Evolutionary conservation across 1,140 invertebrate species (phyloP), one percentile per base, ranked within the genome.

Genomic region (Ganaspis sp.): DNA sequence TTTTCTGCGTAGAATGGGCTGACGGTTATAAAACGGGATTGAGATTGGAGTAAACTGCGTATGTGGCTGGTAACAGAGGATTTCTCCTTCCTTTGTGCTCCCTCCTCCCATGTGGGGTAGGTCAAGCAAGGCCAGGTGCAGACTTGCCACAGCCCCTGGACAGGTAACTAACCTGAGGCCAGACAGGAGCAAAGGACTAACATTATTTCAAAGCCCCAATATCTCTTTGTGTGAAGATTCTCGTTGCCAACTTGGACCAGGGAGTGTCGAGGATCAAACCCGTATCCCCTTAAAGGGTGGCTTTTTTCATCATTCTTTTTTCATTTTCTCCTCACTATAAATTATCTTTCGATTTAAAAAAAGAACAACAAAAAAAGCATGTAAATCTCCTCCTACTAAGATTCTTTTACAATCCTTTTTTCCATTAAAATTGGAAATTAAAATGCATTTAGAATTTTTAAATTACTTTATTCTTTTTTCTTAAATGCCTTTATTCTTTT

Each of bases 101-200:
- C 79, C 78, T 77, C 73, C 79, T 70, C 75, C 49, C 75, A 77
- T 75, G 81, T 83, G 79, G 75, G 82, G 82, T 80, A 83, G 82
- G 82, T 83, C 82, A 81, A 77, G 82, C 77, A 75, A 76, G 77
- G 80, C 78, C 81, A 83, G 81, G 77, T 79, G 75, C 73, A 74
- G 38, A 76, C 73, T 76, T 11, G 77, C 73, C 71, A 37, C 29
- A 69, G 69, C 45, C 74, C 40, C 69, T 71, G 70, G 74, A 73
- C 74, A 79, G 77, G 69, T 79, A 81, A 81, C 74, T 69, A 75
- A 78, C 69, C 58, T 71, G 74, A 69, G 21, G 12, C 23, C 75
- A 70, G 29, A 29, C 70, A 53, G 38, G 19, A 64, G 49, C 70
- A 58, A 17, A 40, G 73, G 64, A 42, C 77, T 75, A 69, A 76